Evolutionary conservation across 2,888 invertebrate species (phyloP).

Genomic region (Ctena decussata): DNA sequence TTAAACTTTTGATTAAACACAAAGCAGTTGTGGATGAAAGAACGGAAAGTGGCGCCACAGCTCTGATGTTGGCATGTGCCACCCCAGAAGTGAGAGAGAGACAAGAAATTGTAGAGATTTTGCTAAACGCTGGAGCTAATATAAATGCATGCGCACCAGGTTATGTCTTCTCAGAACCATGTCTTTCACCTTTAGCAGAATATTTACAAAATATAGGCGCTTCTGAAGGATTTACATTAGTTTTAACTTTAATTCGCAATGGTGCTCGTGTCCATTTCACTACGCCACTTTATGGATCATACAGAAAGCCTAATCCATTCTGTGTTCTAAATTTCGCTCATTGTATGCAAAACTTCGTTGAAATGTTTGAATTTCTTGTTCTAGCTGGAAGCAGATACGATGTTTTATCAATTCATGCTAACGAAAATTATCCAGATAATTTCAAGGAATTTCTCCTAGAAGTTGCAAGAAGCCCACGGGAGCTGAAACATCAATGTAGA

Average conservation of each 20-base stretch:
- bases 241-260: slow-evolving; percentile 91
- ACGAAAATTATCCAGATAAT: slow-evolving; percentile 90
- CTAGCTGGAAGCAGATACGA: slow-evolving; percentile 93
- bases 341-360: slow-evolving; percentile 88
- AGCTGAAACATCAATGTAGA: slow-evolving; percentile 74
- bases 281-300: slow-evolving; percentile 88
- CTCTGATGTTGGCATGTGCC: slow-evolving; percentile 87
- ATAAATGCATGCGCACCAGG: slow-evolving; percentile 88
- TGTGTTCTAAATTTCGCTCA: slow-evolving; percentile 94
- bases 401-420: slow-evolving; percentile 93
- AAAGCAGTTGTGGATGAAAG: slow-evolving; percentile 87
- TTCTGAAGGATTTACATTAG: slow-evolving; percentile 90
- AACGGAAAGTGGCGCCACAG: slow-evolving; percentile 86
- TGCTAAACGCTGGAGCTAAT: slow-evolving; percentile 82
- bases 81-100: slow-evolving; percentile 78
- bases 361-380: slow-evolving; percentile 90
- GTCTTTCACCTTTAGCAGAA: slow-evolving; percentile 93
- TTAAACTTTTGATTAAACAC: slow-evolving; percentile 85
- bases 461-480: slow-evolving; percentile 66
- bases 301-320: slow-evolving; percentile 90
- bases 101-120: slow-evolving; percentile 76
- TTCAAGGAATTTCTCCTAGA: slow-evolving; percentile 91
- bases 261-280: slow-evolving; percentile 89
- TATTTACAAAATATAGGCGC: slow-evolving; percentile 90
- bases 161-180: slow-evolving; percentile 88